Evolutionary conservation across 30 jellyfish, hydroid and myxozoan genomes (phyloP), one percentile per base, ranked within the genome.

Genomic region (Pelagia noctiluca): DNA sequence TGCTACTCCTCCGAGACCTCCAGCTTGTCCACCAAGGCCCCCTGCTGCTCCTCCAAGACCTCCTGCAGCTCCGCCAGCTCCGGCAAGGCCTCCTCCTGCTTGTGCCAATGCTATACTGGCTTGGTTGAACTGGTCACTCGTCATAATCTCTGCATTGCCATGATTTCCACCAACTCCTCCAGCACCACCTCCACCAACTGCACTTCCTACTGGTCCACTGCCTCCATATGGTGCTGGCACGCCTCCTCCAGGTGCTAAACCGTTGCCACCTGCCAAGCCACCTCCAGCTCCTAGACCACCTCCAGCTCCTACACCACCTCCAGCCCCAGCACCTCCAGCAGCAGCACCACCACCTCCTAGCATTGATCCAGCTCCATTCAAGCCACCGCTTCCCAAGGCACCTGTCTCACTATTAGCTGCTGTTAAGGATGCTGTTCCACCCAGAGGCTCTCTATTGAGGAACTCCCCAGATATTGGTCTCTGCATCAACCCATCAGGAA

Each of bases 401-500:
- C 97, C 96, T n/a, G 91, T 90, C 35, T 70, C 78, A 3, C 89
- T 86, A 69, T 38, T 49, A 34, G 77, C 71, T 19, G 90, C 81
- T 21, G 52, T 63, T 28, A 26, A 71, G 12, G 96, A 70, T 0
- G 48, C 87, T n/a, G 46, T 76, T 24, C 72, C 96, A 0, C 87
- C 88, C 73, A 66, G 31, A 37, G 96, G 94, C 80, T 66, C 96
- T 61, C 98, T 93, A 76, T 86, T 92, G 37, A 92, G 53, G 78
- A 92, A 92, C 82, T 78, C 96, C 4, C 98, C 95, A 5, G 94
- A 37, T 19, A 92, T 92, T 24, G 98, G 98, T 18, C 96, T 72
- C 16, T 85, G 26, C 80, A 86, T 75, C 24, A 92, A 84, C 0
- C 98, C 98, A 54, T 92, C 88, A 2, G 98, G 98, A 12, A 92